Base-by-base conservation (phyloP, 2,888 invertebrate species). In the Phortica magna region DNA sequence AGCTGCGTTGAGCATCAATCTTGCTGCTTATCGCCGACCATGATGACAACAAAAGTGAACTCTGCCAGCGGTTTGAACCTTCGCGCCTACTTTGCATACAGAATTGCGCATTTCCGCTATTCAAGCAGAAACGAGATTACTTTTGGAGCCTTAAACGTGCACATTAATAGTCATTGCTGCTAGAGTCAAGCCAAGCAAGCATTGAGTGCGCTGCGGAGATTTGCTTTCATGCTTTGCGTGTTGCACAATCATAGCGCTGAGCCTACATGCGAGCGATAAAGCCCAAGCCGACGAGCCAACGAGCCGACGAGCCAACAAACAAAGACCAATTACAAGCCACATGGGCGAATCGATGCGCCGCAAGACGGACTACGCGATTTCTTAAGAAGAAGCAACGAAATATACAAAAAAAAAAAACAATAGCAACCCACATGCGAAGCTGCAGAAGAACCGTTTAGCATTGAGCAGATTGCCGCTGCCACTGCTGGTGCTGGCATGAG, bases 231-330 rank as follows among this genome's bases (percentile, higher is more conserved):
- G 31, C 17, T 43, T 71, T 53, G 70, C 70, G 70, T 71, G 70
- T 71, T 71, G 70, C 70, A 71, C 7, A 71, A 71, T 71, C 70
- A 55, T 55, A 31, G 53, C 53, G 39, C 22, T 61, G 55, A 71
- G 53, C 70, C 53, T 71, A 55, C 70, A 71, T 53, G 31, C 55
- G 22, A 53, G 14, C n/a, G 22, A 71, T n/a, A 71, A 71, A 55
- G 19, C 9, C 41, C 7, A 71, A 71, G n/a, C 22, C 22, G 19
- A 61, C 9, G n/a, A n/a, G n/a, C n/a, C n/a, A n/a, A n/a, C n/a
- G n/a, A 22, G 17, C 61, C 31, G 22, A 22, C 10, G 19, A 48
- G 42, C 17, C 4, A 39, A 31, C n/a, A 42, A 41, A 65, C 39
- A 64, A 48, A 68, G 19, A 48, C 19, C 19, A 68, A 17, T 31